Evolutionary conservation across 2,888 invertebrate genomes (phyloP), one percentile per base, ranked within the genome.

Genomic region (Rhogogaster chlorosoma): DNA sequence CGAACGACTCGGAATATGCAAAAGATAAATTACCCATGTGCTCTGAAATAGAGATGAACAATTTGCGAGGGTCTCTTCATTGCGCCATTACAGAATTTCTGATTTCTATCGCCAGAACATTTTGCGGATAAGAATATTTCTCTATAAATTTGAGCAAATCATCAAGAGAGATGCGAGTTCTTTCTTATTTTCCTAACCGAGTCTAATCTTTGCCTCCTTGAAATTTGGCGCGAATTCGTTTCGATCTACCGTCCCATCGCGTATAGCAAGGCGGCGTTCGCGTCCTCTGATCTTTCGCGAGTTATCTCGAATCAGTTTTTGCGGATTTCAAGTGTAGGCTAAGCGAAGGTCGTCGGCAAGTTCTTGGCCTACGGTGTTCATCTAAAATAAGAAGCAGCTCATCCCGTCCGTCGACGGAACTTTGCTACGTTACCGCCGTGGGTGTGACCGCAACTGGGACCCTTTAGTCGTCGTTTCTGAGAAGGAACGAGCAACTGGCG

Each of bases 231-330:
- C 53, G n/a, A 78, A 78, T 78, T 32, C 49, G 78, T 78, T 57
- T 78, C 78, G 78, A 78, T 36, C 18, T 32, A 53, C 57, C 78
- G n/a, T 53, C n/a, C 36, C 32, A 45, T 49, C 53, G 77, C 73
- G 42, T n/a, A 42, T 36, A 38, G 42, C 4, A 18, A 70, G 53
- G 49, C 78, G 78, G 78, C 57, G 53, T 78, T n/a, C 36, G 10
- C 36, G 87, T 87, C 87, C 90, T 90, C 90, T 91, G 90, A 90
- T 90, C 91, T 90, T 90, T 88, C 88, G 88, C 90, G 88, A 91
- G 90, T 89, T 90, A 89, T 90, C 89, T 84, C 57, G 84, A 57
- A 84, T 84, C 87, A 61, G 88, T 90, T 90, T 90, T 91, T 91
- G 89, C 88, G 86, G 86, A 87, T 86, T 87, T 87, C 87, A 89